Base-by-base conservation (phyloP, 2,888 invertebrate species). In the Spisula subtruncata region DNA sequence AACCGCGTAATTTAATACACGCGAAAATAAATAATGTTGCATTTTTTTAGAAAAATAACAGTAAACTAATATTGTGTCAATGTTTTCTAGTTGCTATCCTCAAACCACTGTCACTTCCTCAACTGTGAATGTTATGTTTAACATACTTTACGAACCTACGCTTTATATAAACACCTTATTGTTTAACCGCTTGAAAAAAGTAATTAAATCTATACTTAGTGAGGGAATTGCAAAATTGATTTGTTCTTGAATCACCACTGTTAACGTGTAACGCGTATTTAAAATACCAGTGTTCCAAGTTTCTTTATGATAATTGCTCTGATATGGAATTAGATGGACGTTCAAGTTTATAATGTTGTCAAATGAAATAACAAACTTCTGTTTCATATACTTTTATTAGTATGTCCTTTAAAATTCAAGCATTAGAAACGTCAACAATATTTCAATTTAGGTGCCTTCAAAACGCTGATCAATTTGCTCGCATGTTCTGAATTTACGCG, bases 171-270 rank as follows among this genome's bases (percentile, higher is more conserved):
- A 20, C n/a, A 56, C 20, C 20, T n/a, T 56, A 56, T n/a, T 56
- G n/a, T 56, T 56, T 20, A n/a, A 66, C 25, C 4, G n/a, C n/a
- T 66, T n/a, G 25, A 25, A 25, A 25, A 66, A 66, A 20, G n/a
- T 25, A n/a, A 66, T 66, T 66, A n/a, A 66, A 8, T 66, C 60
- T 66, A 66, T 66, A 25, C 60, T 66, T 66, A 66, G 20, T 8
- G n/a, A n/a, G 60, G n/a, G n/a, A 25, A 66, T 60, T 66, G 60
- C 60, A 66, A 66, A 66, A 66, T 66, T 66, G 60, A 66, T 66
- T 66, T 25, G 25, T 2, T 5, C 25, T 66, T 66, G 8, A 25
- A 66, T 25, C 2, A 66, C 60, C 8, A n/a, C 25, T n/a, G 60
- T 66, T n/a, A 25, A 25, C 25, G 60, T 25, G n/a, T 8, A 10